Evolutionary conservation across 2,113 vertebrate species (phyloP).

Genomic region (Sylvilagus bachmani): DNA sequence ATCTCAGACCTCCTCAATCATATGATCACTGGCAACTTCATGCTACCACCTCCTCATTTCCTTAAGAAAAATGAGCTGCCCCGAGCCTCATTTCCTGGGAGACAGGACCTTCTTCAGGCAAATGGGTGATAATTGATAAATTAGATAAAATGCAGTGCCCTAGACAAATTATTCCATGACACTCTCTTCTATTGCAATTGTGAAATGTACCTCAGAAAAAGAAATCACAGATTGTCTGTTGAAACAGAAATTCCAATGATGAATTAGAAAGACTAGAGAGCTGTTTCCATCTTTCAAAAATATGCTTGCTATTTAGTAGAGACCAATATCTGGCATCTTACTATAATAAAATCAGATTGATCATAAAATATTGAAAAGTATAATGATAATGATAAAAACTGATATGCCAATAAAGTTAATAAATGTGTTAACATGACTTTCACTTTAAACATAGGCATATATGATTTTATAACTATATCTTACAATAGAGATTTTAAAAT

Average conservation of each 20-base stretch:
- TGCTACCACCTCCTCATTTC: background rate
- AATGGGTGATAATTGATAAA: background rate
- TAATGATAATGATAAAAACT: background rate
- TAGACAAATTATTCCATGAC: background rate
- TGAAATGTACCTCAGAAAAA: background rate
- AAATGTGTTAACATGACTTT: background rate
- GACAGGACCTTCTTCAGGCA: background rate
- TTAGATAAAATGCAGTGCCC: background rate
- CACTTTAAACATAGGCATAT: background rate
- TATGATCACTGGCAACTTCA: background rate
- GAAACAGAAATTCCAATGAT: conserved; percentile 25
- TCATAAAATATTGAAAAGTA: background rate
- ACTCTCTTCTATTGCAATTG: background rate
- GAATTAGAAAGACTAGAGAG: background rate
- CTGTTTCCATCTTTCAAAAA: conserved; percentile 37
- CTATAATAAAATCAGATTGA: conserved; percentile 55
- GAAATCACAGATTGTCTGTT: conserved; percentile 14
- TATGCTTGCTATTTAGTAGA: background rate
- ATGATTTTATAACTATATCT: background rate
- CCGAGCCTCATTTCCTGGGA: background rate
- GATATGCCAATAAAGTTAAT: background rate
- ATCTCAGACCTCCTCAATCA: background rate
- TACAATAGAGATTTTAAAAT: conserved; percentile 21
- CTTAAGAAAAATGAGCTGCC: background rate
- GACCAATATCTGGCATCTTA: background rate